Conservation (phyloP, 23 tunicate species). For the Diplosoma virens region DNA sequence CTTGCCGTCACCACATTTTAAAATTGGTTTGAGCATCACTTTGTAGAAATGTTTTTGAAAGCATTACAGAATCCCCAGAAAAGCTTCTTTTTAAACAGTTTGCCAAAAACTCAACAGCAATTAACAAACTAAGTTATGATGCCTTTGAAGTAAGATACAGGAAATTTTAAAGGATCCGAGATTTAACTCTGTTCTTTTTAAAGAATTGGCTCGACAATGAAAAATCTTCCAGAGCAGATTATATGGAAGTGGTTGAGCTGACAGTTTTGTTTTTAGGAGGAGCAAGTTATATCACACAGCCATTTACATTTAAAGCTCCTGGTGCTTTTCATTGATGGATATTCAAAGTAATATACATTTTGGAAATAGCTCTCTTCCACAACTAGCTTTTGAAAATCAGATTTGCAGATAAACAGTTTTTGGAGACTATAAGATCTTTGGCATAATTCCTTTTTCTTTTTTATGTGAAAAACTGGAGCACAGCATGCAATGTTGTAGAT, state of each 20-base stretch:
- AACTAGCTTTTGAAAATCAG: background rate
- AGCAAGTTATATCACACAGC: background rate
- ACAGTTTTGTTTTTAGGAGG: background rate
- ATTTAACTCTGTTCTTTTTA: background rate
- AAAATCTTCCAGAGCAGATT: background rate
- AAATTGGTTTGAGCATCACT: background rate
- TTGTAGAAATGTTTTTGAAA: background rate
- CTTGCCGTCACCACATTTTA: constrained; percentile 2
- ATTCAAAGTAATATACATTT: background rate
- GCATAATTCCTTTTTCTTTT: constrained; percentile 13
- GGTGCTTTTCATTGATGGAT: background rate
- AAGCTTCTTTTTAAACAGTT: background rate
- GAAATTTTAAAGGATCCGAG: background rate
- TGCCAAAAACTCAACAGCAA: background rate
- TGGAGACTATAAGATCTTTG: background rate
- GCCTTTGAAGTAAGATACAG: background rate
- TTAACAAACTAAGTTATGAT: background rate
- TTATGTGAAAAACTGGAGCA: constrained; percentile 5
- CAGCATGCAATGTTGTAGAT: background rate
- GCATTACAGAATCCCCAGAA: background rate
- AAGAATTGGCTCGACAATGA: background rate
- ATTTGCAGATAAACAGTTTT: background rate
- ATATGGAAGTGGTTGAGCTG: background rate
- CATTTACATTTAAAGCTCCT: background rate
- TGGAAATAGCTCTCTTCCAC: background rate